phyloP scores from a whole-genome alignment of 2,888 invertebrate genomes.

The Rhingia campestris region DNA sequence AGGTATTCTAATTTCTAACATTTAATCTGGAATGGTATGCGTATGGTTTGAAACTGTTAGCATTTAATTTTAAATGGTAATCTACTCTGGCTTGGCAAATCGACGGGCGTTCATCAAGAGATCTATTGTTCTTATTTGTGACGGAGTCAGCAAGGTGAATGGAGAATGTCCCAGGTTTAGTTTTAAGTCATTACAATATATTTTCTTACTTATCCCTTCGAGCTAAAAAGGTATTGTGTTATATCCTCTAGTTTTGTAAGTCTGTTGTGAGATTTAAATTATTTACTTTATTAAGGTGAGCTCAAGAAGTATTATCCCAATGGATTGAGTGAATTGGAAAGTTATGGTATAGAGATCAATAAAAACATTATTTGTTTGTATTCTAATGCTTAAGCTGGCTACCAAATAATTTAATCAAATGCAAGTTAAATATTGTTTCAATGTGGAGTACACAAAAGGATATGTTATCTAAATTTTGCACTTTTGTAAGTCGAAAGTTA shows the following conservation, averaged over 20 bases:
- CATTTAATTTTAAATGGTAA: no score
- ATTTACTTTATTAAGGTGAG: constrained; percentile 24
- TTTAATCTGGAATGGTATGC: no score
- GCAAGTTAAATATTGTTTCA: constrained; percentile 43
- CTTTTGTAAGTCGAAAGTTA: constrained; percentile 63
- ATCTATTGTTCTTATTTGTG: neutral
- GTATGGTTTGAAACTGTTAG: no score
- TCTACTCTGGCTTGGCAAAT: no score
- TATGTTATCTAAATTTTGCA: constrained; percentile 68
- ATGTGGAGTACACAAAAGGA: constrained; percentile 16
- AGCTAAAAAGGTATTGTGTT: constrained; percentile 7
- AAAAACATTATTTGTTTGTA: constrained; percentile 10
- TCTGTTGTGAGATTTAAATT: constrained; percentile 30
- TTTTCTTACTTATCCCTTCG: constrained; percentile 57
- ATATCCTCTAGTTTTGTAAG: constrained; percentile 41
- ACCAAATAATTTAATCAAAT: constrained; percentile 60
- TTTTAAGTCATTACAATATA: constrained; percentile 26
- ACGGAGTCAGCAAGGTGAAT: neutral
- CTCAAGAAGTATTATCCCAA: constrained; percentile 31
- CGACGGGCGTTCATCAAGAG: no score
- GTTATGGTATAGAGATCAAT: neutral
- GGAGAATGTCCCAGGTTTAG: constrained; percentile 18
- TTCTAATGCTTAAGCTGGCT: constrained; percentile 55
- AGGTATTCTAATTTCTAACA: no score
- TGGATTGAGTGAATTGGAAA: neutral